phyloP scores from a whole-genome alignment of 1,140 invertebrate species.

The Aphelenchoides avenae region DNA sequence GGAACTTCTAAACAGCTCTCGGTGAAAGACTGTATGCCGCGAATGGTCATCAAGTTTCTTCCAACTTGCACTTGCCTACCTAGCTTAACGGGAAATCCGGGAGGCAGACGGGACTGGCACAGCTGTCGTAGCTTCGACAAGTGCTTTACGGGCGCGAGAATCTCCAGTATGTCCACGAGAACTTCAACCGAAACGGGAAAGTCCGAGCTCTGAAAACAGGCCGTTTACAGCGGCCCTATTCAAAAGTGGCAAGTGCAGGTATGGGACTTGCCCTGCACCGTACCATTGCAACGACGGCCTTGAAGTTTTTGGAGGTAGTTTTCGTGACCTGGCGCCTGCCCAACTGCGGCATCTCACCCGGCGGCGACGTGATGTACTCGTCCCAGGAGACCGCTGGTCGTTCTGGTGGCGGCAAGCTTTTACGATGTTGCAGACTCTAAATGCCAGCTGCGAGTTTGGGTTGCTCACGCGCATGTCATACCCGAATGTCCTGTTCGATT shows the following conservation, averaged over 20 bases:
- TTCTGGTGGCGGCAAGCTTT: conserved; percentile 8
- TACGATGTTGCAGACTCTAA: conserved; percentile 16
- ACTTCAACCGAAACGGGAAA: conserved; percentile 17
- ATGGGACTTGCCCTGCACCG: too few relatives aligned
- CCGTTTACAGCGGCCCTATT: background rate
- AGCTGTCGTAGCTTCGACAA: conserved; percentile 92
- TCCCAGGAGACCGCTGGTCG: conserved; percentile 11
- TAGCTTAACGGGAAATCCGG: conserved; percentile 79
- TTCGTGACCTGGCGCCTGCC: conserved; percentile 13
- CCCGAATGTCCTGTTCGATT: conserved; percentile 61
- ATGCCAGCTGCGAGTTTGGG: conserved; percentile 1
- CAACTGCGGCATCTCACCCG: background rate
- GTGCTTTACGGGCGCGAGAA: conserved; percentile 93
- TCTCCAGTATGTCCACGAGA: conserved; percentile 78
- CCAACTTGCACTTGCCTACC: conserved; percentile 2
- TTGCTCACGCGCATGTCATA: background rate
- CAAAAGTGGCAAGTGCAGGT: background rate
- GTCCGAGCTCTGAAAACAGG: conserved; percentile 15
- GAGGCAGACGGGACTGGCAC: conserved; percentile 86
- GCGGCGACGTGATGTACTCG: conserved; percentile 11
- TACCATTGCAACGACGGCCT: conserved; percentile 10
- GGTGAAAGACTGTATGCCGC: background rate
- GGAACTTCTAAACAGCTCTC: conserved; percentile 71
- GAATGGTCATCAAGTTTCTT: background rate
- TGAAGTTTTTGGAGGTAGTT: conserved; percentile 13